A percentile compares a stretch with the other conserved stretches of the same genome.
phyloP scores from a whole-genome alignment of 2,797 vertebrate species.

The Channa striata region DNA sequence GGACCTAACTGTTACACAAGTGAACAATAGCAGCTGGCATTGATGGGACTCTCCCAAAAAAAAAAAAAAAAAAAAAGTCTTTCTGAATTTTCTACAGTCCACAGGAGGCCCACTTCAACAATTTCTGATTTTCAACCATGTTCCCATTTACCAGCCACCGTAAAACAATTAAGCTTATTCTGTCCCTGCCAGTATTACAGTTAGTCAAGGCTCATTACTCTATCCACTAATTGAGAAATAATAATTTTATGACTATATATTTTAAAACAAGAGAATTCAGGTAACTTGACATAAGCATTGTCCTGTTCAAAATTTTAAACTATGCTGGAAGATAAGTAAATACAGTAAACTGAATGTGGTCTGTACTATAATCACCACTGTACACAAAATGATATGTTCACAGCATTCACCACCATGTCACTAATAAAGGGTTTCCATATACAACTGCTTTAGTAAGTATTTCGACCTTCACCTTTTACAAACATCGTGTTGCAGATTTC shows the following conservation, averaged over 20 bases:
- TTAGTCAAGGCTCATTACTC: too few relatives aligned
- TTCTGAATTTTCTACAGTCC: constrained; percentile 6
- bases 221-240: too few relatives aligned
- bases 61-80: constrained; percentile 1
- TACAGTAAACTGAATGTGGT: not conserved
- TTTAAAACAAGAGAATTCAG: not conserved
- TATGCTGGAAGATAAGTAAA: constrained; percentile 11
- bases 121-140: constrained; percentile 15
- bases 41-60: constrained; percentile 9
- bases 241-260: not conserved
- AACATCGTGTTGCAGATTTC: not conserved
- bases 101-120: not conserved
- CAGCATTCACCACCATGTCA: constrained; percentile 94
- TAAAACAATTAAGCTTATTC: constrained; percentile 9
- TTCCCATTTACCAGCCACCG: constrained; percentile 3
- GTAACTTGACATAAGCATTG: not conserved
- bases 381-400: constrained; percentile 79
- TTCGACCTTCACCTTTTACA: not conserved
- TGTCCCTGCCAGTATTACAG: not conserved
- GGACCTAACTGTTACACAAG: constrained; percentile 20
- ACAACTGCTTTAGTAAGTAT: not conserved
- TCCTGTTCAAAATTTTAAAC: not conserved
- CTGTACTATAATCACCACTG: constrained; percentile 21
- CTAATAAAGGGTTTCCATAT: constrained; percentile 52
- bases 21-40: constrained; percentile 1